Conservation (phyloP, 2,797 vertebrate species). For the Cheirogaleus major region DNA sequence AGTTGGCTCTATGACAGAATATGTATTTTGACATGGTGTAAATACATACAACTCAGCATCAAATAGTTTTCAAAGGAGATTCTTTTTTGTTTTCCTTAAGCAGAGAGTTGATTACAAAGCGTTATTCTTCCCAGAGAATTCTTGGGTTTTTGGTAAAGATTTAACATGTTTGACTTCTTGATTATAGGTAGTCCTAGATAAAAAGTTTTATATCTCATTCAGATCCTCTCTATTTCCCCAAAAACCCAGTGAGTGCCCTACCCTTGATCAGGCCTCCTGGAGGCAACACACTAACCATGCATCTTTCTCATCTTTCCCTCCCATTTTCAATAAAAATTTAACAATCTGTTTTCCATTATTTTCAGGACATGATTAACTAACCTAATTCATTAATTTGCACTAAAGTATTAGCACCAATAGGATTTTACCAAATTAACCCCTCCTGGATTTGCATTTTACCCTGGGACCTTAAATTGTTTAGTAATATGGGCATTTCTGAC, state of each 20-base stretch:
- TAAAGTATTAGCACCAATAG: neutral
- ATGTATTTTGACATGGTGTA: neutral
- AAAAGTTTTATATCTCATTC: neutral
- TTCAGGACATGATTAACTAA: neutral
- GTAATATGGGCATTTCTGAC: neutral
- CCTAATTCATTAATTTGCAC: neutral
- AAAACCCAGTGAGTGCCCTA: neutral
- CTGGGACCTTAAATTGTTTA: neutral
- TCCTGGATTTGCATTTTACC: conserved; percentile 12
- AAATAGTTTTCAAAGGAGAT: neutral
- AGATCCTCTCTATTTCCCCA: neutral
- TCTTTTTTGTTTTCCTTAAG: neutral
- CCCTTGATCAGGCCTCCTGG: neutral
- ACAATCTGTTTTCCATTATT: neutral
- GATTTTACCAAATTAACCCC: neutral
- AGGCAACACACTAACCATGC: neutral
- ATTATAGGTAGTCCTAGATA: neutral
- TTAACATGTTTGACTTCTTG: neutral
- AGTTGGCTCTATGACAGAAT: neutral
- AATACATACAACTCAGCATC: neutral
- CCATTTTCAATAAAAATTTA: neutral
- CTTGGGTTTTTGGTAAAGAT: neutral
- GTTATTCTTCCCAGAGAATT: neutral
- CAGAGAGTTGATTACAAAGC: neutral
- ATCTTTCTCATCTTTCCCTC: neutral